Evolutionary conservation across 1,140 invertebrate species (phyloP).

Genomic region (Formica exsecta): DNA sequence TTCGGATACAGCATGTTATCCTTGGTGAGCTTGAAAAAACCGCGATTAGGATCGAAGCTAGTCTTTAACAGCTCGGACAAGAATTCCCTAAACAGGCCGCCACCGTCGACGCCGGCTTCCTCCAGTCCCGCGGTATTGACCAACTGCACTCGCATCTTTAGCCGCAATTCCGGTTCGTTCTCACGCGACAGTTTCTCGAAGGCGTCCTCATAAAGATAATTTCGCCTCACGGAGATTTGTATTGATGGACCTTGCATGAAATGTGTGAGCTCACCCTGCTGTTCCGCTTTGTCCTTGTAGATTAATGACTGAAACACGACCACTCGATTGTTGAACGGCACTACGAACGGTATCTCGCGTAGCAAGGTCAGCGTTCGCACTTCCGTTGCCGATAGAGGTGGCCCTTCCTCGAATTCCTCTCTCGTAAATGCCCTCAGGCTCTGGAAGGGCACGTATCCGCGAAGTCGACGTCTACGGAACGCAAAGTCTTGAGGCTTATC

Average conservation of each 20-base stretch:
- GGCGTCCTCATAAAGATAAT: conserved; percentile 98
- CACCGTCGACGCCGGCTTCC: conserved; percentile 98
- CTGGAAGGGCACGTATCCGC: conserved; percentile 89
- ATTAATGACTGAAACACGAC: conserved; percentile 93
- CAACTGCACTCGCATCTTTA: conserved; percentile 95
- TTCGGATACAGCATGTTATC: conserved; percentile 98
- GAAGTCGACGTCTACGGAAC: conserved; percentile 86
- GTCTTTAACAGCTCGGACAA: conserved; percentile 96
- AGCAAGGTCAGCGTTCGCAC: conserved; percentile 95
- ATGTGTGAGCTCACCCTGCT: conserved; percentile 91
- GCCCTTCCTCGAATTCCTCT: conserved; percentile 91
- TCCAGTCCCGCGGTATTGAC: conserved; percentile 96
- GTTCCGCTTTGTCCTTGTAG: conserved; percentile 90
- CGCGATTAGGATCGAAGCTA: conserved; percentile 98
- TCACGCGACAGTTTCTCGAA: conserved; percentile 97
- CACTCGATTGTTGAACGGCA: conserved; percentile 96
- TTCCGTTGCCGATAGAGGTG: conserved; percentile 95
- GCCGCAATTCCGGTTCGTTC: conserved; percentile 95
- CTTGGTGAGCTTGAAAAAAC: conserved; percentile 96
- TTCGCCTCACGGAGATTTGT: conserved; percentile 93
- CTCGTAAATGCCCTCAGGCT: conserved; percentile 88
- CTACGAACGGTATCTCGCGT: conserved; percentile 96
- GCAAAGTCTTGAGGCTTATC: conserved; percentile 89
- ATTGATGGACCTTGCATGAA: conserved; percentile 93
- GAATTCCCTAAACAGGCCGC: conserved; percentile 97